Percentiles rank a stretch among this genome's conserved stretches.
Evolutionary conservation across 2,113 vertebrate genomes (phyloP).

Genomic region (Bufo bufo): DNA sequence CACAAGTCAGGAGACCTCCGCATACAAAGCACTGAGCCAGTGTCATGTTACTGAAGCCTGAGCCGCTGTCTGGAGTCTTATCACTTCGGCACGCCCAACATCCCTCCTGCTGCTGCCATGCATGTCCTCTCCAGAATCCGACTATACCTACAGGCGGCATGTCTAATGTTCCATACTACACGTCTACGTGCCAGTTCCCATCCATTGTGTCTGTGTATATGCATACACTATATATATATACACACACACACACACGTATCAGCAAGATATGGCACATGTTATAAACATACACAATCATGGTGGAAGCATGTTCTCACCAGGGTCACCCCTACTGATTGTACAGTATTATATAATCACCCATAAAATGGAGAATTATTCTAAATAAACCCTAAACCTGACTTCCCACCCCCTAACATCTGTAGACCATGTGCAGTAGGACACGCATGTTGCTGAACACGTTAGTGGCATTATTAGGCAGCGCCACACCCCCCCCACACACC

Average conservation of each 20-base stretch:
- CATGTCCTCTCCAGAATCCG: neutral
- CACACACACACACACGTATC: no score
- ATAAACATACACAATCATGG: no score
- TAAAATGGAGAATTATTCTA: neutral
- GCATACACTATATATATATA: neutral
- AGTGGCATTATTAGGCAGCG: neutral
- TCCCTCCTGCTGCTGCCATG: constrained; percentile 1
- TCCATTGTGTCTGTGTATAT: neutral
- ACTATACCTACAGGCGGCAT: neutral
- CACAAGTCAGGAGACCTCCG: constrained; percentile 51
- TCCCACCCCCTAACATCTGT: neutral
- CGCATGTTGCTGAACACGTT: neutral
- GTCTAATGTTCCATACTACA: neutral
- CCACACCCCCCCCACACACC: neutral
- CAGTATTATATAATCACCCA: neutral
- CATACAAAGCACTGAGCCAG: constrained; percentile 53
- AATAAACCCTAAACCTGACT: neutral
- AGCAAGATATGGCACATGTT: no score
- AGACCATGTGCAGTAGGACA: neutral
- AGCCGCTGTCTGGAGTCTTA: constrained; percentile 52
- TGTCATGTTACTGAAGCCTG: constrained; percentile 53
- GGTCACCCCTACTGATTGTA: neutral
- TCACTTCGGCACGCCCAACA: constrained; percentile 49
- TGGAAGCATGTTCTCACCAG: no score
- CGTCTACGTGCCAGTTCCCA: neutral